These are phyloP conservation scores for Cottoperca gobio DNA, from an alignment of 2,797 vertebrate genomes.

Conservation along the genomic window DNA sequence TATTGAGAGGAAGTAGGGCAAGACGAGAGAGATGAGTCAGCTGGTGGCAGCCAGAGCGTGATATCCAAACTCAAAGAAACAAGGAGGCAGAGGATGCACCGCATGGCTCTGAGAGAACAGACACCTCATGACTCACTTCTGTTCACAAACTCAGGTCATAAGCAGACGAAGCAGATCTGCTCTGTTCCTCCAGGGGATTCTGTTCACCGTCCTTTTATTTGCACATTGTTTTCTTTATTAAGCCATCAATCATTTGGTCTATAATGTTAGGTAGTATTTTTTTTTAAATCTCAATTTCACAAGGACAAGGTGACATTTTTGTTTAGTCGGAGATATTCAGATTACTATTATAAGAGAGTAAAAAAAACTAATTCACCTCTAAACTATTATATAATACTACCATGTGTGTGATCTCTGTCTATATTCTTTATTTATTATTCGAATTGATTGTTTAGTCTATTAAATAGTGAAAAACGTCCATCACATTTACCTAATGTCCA, in stretches of 20 bases:
- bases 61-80: not conserved
- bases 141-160: constrained; percentile 14
- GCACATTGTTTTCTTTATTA: not conserved
- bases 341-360: no score
- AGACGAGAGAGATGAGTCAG: constrained; percentile 22
- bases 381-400: not conserved
- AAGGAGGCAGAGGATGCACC: constrained; percentile 8
- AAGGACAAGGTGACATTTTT: not conserved
- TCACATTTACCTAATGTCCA: not conserved
- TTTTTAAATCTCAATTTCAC: not conserved
- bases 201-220: no score
- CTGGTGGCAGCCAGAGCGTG: constrained; percentile 11
- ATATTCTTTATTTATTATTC: not conserved
- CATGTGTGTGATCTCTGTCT: no score
- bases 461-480: no score
- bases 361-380: no score
- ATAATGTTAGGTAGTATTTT: not conserved
- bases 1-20: constrained; percentile 28
- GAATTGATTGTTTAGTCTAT: not conserved
- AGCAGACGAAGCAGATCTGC: constrained; percentile 1
- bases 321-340: no score
- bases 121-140: constrained; percentile 50
- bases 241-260: not conserved
- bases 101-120: constrained; percentile 5
- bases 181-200: not conserved